These are phyloP conservation scores for Ecdyonurus torrentis DNA, from an alignment of 2,888 invertebrate genomes.

Conservation along the genomic window DNA sequence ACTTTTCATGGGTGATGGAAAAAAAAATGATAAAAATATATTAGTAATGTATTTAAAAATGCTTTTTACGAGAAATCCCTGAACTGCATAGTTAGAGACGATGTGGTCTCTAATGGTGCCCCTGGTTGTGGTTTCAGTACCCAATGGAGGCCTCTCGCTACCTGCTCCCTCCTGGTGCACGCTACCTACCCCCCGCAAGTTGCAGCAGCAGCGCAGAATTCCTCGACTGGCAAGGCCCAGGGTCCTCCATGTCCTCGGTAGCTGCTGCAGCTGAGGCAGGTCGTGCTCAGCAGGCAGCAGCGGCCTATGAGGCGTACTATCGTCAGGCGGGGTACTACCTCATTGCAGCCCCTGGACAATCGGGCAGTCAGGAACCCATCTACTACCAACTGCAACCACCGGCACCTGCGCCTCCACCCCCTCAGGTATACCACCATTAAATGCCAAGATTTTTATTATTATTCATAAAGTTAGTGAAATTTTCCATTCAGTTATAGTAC, in stretches of 20 bases:
- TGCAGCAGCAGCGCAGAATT: background rate
- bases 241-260: background rate
- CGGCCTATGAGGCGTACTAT: background rate
- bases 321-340: background rate
- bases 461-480: too few species aligned
- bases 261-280: background rate
- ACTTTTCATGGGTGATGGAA: too few species aligned
- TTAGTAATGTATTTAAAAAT: too few species aligned
- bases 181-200: background rate
- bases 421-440: too few species aligned
- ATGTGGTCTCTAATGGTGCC: too few species aligned
- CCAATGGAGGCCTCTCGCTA: background rate
- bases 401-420: background rate
- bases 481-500: too few species aligned
- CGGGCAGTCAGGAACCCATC: background rate
- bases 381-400: conserved; percentile 1
- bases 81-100: too few species aligned
- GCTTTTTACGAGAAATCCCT: too few species aligned
- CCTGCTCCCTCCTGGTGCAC: background rate
- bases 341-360: background rate
- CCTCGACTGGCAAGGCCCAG: background rate
- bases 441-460: too few species aligned
- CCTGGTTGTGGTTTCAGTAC: too few species aligned
- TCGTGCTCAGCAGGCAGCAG: background rate
- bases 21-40: too few species aligned